Base-by-base conservation (phyloP, 2,113 vertebrate species). In the Misgurnus mizolepis region DNA sequence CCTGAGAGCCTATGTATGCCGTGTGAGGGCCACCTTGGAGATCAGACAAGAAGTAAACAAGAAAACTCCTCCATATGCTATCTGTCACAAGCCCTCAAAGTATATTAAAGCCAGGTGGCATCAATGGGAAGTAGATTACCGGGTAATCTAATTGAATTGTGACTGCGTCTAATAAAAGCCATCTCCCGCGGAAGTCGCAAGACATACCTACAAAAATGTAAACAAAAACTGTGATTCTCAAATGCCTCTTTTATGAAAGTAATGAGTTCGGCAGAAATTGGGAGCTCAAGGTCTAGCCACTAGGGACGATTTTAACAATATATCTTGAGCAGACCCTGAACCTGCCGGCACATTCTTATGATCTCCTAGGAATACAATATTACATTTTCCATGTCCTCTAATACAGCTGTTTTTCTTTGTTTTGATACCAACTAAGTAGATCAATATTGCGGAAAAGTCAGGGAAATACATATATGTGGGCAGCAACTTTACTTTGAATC, bases 11-110 rank as follows among this genome's bases (percentile, higher is more conserved):
- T 86, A 80, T 67, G 62, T 66, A 56, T 80, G 76, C 82, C 84
- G 83, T 81, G 86, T 86, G 85, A 88, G 85, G 69, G 88, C 80
- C 84, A 89, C 85, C 83, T 90, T 83, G 84, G 80, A 89, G 68
- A 84, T 84, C 88, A 88, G 83, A 85, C 83, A 83, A 73, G 15
- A 87, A 86, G 88, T 86, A 89, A 90, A 90, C 86, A 90, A 87
- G 74, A 79, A 79, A 86, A 87, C 84, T 89, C 81, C 85, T 88
- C 80, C 7, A 18, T 83, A 76, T 84, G 71, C 72, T 87, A 87
- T 64, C 67, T 27, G 61, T 55, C n/a, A 61, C 8, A 12, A 41
- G 22, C 27, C 9, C 45, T 8, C 14, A n/a, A 62, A 61, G 43
- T 43, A 68, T 79, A 68, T 73, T 73, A 50, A 83, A 74, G 64